phyloP scores from a whole-genome alignment of 1,140 invertebrate genomes.

The Plectus sambesii region DNA sequence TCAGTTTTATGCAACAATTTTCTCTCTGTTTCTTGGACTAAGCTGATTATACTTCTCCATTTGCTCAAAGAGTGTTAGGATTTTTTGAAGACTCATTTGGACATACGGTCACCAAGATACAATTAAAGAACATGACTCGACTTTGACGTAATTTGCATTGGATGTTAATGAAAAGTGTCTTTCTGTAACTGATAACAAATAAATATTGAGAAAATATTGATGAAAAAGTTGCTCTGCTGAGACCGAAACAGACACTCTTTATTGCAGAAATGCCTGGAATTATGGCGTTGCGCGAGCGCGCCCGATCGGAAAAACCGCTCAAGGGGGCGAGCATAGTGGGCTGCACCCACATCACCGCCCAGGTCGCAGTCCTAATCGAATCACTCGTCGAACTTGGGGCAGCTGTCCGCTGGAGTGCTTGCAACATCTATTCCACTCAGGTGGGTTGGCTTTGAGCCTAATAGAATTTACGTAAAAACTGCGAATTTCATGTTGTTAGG shows the following conservation, averaged over 20 bases:
- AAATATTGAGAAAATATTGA: not conserved
- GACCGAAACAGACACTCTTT: not conserved
- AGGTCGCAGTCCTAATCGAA: constrained; percentile 85
- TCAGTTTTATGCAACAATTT: too few species aligned
- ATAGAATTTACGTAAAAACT: constrained; percentile 8
- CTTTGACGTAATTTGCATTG: too few species aligned
- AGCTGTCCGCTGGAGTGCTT: constrained; percentile 69
- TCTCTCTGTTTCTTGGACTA: too few species aligned
- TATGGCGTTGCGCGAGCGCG: constrained; percentile 77
- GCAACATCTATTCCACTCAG: constrained; percentile 96
- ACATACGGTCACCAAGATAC: too few species aligned
- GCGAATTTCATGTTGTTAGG: not conserved
- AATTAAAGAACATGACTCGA: too few species aligned
- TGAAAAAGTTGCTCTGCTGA: not conserved
- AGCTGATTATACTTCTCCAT: too few species aligned
- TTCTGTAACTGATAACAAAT: constrained; percentile 16
- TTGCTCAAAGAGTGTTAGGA: too few species aligned
- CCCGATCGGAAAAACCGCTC: constrained; percentile 79
- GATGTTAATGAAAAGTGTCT: too few species aligned
- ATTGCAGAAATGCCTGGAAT: constrained; percentile 85
- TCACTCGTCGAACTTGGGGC: constrained; percentile 78
- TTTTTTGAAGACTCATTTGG: too few species aligned
- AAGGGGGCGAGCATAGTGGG: constrained; percentile 90
- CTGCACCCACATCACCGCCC: constrained; percentile 94
- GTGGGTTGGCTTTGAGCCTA: constrained; percentile 45